These are phyloP conservation scores for Chiloscyllium plagiosum DNA, from an alignment of 2,113 vertebrate genomes.

Conservation along the genomic window DNA sequence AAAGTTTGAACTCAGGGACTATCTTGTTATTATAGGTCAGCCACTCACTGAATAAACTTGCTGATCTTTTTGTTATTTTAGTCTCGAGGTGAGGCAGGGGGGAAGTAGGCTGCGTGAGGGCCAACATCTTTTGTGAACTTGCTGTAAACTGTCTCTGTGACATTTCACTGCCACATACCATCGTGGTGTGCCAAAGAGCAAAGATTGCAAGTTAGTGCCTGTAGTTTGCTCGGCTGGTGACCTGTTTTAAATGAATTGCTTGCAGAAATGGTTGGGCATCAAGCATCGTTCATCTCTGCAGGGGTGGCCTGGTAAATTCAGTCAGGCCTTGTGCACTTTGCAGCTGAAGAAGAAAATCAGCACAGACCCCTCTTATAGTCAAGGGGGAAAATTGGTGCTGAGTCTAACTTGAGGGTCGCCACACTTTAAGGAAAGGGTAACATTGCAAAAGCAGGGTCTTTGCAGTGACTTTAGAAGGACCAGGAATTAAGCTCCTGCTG, in stretches of 20 bases:
- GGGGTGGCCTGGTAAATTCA: background rate
- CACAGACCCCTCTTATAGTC: too few species aligned
- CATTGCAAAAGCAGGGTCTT: too few species aligned
- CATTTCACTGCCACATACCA: background rate
- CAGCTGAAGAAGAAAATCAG: too few species aligned
- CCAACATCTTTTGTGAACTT: background rate
- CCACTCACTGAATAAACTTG: background rate
- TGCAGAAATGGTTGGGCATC: background rate
- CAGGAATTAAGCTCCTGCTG: too few species aligned
- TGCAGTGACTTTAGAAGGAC: too few species aligned
- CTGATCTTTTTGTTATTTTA: background rate
- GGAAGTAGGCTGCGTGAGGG: background rate
- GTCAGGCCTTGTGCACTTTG: background rate
- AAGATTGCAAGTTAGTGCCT: background rate
- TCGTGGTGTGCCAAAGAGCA: background rate
- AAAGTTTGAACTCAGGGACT: background rate
- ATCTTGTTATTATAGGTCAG: background rate
- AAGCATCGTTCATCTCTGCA: background rate
- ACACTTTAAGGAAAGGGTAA: too few species aligned
- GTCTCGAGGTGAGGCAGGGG: background rate
- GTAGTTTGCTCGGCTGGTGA: background rate
- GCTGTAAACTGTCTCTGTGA: background rate
- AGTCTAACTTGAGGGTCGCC: too few species aligned
- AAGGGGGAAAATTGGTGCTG: too few species aligned
- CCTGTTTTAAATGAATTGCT: too few species aligned